Base-by-base conservation (phyloP, 2,888 invertebrate genomes). In the Lithophane socia region DNA sequence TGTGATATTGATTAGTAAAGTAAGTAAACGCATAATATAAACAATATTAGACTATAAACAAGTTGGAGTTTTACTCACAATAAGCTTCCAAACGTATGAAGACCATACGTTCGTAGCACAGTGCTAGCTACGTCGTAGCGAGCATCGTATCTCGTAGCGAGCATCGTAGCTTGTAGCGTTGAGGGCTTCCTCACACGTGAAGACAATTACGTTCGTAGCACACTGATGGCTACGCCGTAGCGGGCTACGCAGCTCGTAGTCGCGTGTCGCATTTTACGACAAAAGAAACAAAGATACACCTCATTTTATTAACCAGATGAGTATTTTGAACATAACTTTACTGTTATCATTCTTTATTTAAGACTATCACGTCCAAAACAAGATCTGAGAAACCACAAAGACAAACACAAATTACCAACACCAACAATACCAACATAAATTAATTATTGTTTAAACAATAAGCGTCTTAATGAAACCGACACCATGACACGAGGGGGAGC, bases 391-490 rank as follows among this genome's bases (percentile, higher is more conserved):
- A 44, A 73, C 80, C 75, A 52, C 71, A 7, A 73, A 68, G 65
- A 54, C 71, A 72, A 66, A 75, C 61, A 73, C 58, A 81, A 82
- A 77, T 73, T 73, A 85, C 67, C 52, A 52, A 72, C 56, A 85
- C 67, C 52, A 52, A 72, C 56, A 37, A 37, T 37, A 73, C 65
- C 60, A 73, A 83, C 73, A 83, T 70, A 76, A 83, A 83, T 83
- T 85, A 81, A 83, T 83, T 82, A 81, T 76, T 85, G 70, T 85
- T 81, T 73, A 85, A 87, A 87, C 87, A 87, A 86, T 87, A 75
- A 79, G 60, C 76, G 73, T 61, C 65, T 77, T 87, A 82, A 82
- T 86, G 77, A 82, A 85, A 79, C 77, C 68, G 80, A 80, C 74
- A 71, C 63, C 61, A 71, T 74, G 42, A 49, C 21, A 71, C 24